Conservation (phyloP, 2,888 invertebrate species). For the Lymantria dispar region DNA sequence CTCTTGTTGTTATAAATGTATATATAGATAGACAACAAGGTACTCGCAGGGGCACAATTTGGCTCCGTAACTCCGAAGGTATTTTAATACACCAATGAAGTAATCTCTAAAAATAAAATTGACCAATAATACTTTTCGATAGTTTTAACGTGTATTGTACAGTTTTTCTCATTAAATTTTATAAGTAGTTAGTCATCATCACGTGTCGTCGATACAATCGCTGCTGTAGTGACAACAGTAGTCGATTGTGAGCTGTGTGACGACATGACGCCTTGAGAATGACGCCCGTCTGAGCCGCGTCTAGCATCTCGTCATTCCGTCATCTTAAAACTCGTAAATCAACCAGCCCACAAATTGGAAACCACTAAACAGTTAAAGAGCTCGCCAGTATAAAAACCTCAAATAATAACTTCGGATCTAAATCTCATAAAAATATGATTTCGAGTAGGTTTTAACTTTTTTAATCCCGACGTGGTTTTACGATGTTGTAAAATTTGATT, state of each 20-base stretch:
- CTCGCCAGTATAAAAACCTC: conserved; percentile 59
- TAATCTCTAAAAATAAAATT: neutral
- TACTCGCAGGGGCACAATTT: neutral
- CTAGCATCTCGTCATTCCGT: conserved; percentile 46
- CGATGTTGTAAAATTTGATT: conserved; percentile 77
- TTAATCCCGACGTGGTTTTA: conserved; percentile 76
- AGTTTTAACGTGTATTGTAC: conserved; percentile 12
- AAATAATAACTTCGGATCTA: conserved; percentile 77
- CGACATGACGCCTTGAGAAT: conserved; percentile 18
- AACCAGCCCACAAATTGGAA: conserved; percentile 69
- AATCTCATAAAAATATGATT: conserved; percentile 80
- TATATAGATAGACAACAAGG: neutral
- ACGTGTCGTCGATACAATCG: conserved; percentile 7
- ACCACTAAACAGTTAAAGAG: conserved; percentile 56
- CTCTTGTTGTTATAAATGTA: neutral
- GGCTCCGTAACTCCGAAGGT: too few relatives aligned
- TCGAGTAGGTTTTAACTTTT: conserved; percentile 65
- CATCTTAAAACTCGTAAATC: conserved; percentile 61
- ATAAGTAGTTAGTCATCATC: conserved; percentile 27
- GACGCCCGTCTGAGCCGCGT: conserved; percentile 59
- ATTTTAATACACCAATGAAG: too few relatives aligned
- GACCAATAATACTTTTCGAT: neutral
- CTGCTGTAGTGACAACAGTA: conserved; percentile 34
- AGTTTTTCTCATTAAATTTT: conserved; percentile 35
- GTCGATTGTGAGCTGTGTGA: conserved; percentile 37